Evolutionary conservation across 2,888 invertebrate genomes (phyloP).

Genomic region (Heliconius sara): DNA sequence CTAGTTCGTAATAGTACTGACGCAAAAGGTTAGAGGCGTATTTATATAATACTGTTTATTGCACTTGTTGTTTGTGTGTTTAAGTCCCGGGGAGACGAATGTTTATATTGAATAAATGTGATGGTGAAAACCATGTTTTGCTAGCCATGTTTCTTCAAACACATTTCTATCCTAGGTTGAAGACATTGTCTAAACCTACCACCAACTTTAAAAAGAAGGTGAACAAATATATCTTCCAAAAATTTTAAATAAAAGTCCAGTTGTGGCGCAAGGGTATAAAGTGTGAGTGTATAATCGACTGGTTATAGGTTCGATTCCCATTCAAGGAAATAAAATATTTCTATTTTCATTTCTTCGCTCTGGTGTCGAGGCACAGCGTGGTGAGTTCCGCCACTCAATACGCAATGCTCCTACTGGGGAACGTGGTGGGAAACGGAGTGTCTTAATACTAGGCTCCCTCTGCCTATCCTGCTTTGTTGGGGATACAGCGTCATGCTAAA

Average conservation of each 20-base stretch:
- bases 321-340: background rate
- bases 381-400: background rate
- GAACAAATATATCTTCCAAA: too few relatives aligned
- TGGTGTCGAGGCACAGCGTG: too few relatives aligned
- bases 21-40: background rate
- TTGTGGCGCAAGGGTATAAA: background rate
- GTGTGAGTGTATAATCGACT: too few relatives aligned
- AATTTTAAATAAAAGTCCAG: background rate
- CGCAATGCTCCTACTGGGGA: background rate
- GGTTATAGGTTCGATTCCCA: too few relatives aligned
- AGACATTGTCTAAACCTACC: too few relatives aligned
- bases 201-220: too few relatives aligned
- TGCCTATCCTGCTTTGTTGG: too few relatives aligned
- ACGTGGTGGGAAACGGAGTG: too few relatives aligned
- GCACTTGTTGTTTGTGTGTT: background rate
- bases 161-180: too few relatives aligned
- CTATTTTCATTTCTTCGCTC: background rate
- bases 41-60: background rate
- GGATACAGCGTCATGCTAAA: background rate
- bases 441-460: too few relatives aligned
- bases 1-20: background rate
- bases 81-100: background rate
- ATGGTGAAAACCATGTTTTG: background rate
- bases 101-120: background rate
- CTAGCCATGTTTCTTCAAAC: too few relatives aligned